Evolutionary conservation across 2,888 invertebrate species (phyloP).

Genomic region (Zygogramma bicolorata): DNA sequence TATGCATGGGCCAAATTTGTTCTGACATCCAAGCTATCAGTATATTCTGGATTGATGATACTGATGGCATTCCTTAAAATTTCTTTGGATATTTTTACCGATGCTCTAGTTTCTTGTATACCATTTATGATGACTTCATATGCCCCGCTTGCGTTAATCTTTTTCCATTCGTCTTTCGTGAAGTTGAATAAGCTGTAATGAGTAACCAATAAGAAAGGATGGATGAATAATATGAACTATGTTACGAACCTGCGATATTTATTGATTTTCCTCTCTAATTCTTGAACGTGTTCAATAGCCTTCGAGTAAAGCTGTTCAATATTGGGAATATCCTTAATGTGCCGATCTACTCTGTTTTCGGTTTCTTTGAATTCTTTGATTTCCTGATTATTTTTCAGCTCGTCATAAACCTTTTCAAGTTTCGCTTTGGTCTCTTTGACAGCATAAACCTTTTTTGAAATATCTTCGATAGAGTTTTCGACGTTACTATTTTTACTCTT

Average conservation of each 20-base stretch:
- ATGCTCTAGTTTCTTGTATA: slow-evolving; percentile 75
- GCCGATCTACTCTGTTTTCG: slow-evolving; percentile 62
- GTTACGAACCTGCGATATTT: slow-evolving; percentile 58
- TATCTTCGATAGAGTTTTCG: slow-evolving; percentile 42
- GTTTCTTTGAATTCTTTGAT: slow-evolving; percentile 59
- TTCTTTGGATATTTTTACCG: slow-evolving; percentile 71
- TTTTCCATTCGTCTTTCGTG: slow-evolving; percentile 71
- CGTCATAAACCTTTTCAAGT: slow-evolving; percentile 48
- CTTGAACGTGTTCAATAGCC: slow-evolving; percentile 69
- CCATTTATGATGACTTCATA: slow-evolving; percentile 82
- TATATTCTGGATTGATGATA: slow-evolving; percentile 64
- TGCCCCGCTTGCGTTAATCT: slow-evolving; percentile 74
- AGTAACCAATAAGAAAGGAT: not conserved
- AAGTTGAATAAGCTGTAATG: slow-evolving; percentile 58
- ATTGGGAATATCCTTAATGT: slow-evolving; percentile 49
- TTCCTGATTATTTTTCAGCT: slow-evolving; percentile 43
- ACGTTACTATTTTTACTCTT: slow-evolving; percentile 45
- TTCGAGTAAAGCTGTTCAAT: slow-evolving; percentile 64
- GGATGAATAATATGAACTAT: not conserved
- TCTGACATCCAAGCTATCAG: slow-evolving; percentile 69
- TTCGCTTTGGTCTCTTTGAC: slow-evolving; percentile 48
- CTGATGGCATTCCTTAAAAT: slow-evolving; percentile 56
- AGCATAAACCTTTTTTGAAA: slow-evolving; percentile 42
- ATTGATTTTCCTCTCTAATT: slow-evolving; percentile 68
- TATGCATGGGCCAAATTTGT: slow-evolving; percentile 69